Evolutionary conservation across 2,888 invertebrate genomes (phyloP).

Genomic region (Pyrgus malvae): DNA sequence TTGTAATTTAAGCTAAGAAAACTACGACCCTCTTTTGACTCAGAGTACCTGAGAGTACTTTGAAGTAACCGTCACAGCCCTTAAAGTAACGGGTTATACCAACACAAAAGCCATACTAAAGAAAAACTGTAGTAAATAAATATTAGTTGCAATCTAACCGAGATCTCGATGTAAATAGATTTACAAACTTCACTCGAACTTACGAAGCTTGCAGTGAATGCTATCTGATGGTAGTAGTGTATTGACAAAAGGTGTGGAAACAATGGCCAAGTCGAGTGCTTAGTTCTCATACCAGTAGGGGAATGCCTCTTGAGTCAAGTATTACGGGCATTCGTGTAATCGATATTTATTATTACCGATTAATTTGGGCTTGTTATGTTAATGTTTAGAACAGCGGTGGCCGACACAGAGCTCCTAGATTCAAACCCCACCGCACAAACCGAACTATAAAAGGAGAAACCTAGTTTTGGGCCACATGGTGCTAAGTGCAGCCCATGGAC

Average conservation of each 20-base stretch:
- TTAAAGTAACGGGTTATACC: not conserved
- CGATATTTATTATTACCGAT: slow-evolving; percentile 58
- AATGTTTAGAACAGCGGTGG: too few relatives aligned
- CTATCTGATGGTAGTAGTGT: slow-evolving; percentile 26
- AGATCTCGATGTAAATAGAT: slow-evolving; percentile 14
- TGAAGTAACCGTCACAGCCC: not conserved
- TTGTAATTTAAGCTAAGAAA: too few relatives aligned
- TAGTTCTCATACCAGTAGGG: slow-evolving; percentile 38
- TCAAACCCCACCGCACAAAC: too few relatives aligned
- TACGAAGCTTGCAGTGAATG: slow-evolving; percentile 12
- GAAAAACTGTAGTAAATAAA: slow-evolving; percentile 6
- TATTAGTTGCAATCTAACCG: slow-evolving; percentile 2
- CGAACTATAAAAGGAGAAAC: too few relatives aligned
- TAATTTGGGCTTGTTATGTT: not conserved
- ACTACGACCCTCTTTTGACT: too few relatives aligned
- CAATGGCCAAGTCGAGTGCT: slow-evolving; percentile 40
- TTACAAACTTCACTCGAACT: slow-evolving; percentile 14
- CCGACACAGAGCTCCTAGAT: too few relatives aligned
- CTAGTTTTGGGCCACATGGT: too few relatives aligned
- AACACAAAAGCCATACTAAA: not conserved
- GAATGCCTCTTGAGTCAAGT: slow-evolving; percentile 45
- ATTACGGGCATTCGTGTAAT: slow-evolving; percentile 52
- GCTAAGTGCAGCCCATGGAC: too few relatives aligned
- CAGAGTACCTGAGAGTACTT: too few relatives aligned
- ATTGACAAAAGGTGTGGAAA: slow-evolving; percentile 39